These are phyloP conservation scores for Metacarcinus magister DNA, from an alignment of 2,888 invertebrate genomes.

Conservation along the genomic window DNA sequence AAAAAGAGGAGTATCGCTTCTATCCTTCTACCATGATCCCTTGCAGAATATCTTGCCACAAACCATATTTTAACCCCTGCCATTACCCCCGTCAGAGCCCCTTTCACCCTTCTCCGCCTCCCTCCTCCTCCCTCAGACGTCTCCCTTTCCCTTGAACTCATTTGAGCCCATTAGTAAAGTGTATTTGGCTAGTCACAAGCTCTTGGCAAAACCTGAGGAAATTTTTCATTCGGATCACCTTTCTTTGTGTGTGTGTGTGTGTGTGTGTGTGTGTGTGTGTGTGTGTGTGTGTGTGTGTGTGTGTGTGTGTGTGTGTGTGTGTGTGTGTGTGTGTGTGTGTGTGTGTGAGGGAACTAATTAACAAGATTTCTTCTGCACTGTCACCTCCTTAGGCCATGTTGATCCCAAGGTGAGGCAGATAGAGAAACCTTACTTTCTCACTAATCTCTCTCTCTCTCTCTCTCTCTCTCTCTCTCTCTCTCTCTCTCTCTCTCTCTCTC, in stretches of 20 bases:
- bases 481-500: no score
- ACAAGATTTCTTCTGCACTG: background rate
- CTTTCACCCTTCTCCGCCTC: background rate
- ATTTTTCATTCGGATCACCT: constrained; percentile 16
- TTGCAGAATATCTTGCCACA: background rate
- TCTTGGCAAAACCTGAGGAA: constrained; percentile 26
- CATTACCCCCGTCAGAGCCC: background rate
- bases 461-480: background rate
- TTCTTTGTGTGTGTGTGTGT: constrained; percentile 29
- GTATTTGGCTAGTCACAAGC: constrained; percentile 29
- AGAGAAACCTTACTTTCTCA: background rate
- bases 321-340: background rate
- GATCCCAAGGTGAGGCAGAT: background rate
- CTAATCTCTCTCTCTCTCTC: background rate
- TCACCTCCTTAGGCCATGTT: background rate
- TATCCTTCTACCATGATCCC: background rate
- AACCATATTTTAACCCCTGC: constrained; percentile 3
- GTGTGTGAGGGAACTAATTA: background rate
- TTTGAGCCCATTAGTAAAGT: constrained; percentile 45
- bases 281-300: constrained; percentile 47
- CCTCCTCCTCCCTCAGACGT: constrained; percentile 11
- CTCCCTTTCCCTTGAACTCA: constrained; percentile 29
- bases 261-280: constrained; percentile 48
- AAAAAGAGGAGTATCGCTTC: background rate
- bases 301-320: background rate